These are phyloP conservation scores for Capitella teleta DNA, from an alignment of 1,140 invertebrate genomes.

Conservation along the genomic window DNA sequence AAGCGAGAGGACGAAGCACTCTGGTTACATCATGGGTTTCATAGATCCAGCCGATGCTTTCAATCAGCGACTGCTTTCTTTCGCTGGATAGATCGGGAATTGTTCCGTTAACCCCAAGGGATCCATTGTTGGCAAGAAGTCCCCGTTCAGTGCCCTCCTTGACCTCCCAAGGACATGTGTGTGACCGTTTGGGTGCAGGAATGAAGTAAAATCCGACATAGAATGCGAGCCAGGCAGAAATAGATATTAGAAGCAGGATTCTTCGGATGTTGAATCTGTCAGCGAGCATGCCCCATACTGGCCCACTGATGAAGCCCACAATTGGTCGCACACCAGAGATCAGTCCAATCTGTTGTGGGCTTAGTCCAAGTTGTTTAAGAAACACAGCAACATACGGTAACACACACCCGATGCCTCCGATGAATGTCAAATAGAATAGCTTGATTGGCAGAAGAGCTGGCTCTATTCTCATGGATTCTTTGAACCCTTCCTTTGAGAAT, in stretches of 20 bases:
- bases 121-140: too few relatives aligned
- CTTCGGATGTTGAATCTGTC: constrained; percentile 8
- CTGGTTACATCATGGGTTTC: neutral
- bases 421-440: constrained; percentile 13
- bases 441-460: too few relatives aligned
- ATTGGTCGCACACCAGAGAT: constrained; percentile 11
- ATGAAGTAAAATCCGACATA: constrained; percentile 4
- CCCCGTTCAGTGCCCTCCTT: too few relatives aligned
- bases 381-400: constrained; percentile 8
- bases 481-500: too few relatives aligned
- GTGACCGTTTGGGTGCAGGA: neutral
- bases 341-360: constrained; percentile 9
- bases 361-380: constrained; percentile 10
- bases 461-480: too few relatives aligned
- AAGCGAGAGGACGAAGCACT: neutral
- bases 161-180: neutral
- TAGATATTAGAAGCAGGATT: constrained; percentile 1
- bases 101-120: too few relatives aligned
- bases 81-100: too few relatives aligned
- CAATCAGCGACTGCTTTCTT: too few relatives aligned
- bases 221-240: constrained; percentile 2
- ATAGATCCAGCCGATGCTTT: too few relatives aligned
- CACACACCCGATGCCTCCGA: constrained; percentile 1
- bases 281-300: constrained; percentile 9
- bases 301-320: constrained; percentile 9